A percentile compares a stretch with the other conserved stretches of the same genome.
Conservation (phyloP, 2,113 vertebrate species). For the Pelecanoides urinatrix region DNA sequence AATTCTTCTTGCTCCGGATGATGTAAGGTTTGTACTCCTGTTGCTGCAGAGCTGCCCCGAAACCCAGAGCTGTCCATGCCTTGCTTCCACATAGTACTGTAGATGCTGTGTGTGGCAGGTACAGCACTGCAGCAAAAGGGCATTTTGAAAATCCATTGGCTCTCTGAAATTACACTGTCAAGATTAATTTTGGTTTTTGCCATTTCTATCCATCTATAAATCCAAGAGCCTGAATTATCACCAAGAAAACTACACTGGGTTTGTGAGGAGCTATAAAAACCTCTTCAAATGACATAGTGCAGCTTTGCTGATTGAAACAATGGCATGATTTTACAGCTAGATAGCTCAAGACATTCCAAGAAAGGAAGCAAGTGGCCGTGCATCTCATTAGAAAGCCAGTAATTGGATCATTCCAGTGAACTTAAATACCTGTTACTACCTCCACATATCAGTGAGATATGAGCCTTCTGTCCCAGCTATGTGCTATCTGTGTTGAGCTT, state of each 20-base stretch:
- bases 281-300: background rate
- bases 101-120: background rate
- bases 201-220: background rate
- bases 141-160: background rate
- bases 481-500: background rate
- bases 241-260: background rate
- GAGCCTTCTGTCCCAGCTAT: background rate
- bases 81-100: background rate
- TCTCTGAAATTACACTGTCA: background rate
- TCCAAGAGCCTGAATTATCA: background rate
- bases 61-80: background rate
- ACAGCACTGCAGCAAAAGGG: background rate
- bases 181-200: background rate
- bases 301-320: background rate
- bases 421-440: background rate
- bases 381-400: background rate
- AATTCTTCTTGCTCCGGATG: background rate
- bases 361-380: background rate
- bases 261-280: background rate
- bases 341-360: background rate
- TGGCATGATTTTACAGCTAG: background rate
- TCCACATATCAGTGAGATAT: background rate
- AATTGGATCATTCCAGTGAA: background rate
- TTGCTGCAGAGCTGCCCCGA: background rate
- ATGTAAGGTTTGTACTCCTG: background rate